Evolutionary conservation across 2,797 vertebrate genomes (phyloP), one percentile per base, ranked within the genome.

Genomic region (Schizothorax lantsangensis): DNA sequence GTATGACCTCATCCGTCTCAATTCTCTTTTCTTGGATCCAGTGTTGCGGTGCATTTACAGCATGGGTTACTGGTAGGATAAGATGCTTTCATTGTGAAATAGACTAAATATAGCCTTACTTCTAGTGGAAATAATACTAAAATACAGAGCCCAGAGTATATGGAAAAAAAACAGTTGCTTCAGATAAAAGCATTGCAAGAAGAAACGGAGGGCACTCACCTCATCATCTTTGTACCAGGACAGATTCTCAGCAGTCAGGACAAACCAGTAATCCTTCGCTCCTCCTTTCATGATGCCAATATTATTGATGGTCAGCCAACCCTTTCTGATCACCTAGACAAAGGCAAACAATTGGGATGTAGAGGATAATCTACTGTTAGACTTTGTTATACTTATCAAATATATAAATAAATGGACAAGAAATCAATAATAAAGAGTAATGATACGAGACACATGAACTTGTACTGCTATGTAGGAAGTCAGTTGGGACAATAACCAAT

Each of bases 171-270:
- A 66, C 57, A 66, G 79, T 68, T 2, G 19, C 33, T 30, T 68
- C n/a, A 64, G 83, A 40, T 75, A 59, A 69, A 30, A 57, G 64
- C 84, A 68, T 10, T 33, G 36, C 33, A n/a, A 54, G 36, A 69
- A 62, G 59, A 45, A 66, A 45, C 7, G 26, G 40, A 81, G n/a
- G 79, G 8, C 45, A 64, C 93, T 96, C 86, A 98, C 97, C 97
- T 98, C 98, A 0, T 99, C 97, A 6, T 99, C 97, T 89, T 99
- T 98, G 94, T 98, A 98, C 97, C 98, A 99, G 88, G 97, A 98
- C 79, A 99, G 94, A 7, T 97, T 97, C 93, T 99, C 97, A 0
- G 97, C 97, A 0, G 97, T 98, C 89, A 99, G 94, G 74, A 98
- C 96, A 84, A 98, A 99, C 98, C 98, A 99, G 47, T 99, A 99